Percentiles rank a stretch among this genome's conserved stretches.
phyloP scores from a whole-genome alignment of 2,113 vertebrate species.

The Glaucidium brasilianum region DNA sequence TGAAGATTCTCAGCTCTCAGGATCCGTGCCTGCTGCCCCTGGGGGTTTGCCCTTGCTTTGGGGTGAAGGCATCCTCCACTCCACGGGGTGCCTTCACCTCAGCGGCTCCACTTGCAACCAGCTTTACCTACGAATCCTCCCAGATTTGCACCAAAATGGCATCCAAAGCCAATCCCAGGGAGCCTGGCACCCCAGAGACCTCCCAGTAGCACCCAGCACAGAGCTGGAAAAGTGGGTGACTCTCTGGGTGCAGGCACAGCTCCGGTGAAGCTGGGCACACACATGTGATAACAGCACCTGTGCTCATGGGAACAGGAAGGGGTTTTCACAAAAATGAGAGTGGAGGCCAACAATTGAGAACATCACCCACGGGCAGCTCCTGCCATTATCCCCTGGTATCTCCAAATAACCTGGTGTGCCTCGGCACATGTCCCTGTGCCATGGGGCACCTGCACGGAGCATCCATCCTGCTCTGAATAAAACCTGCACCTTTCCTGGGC shows the following conservation, averaged over 20 bases:
- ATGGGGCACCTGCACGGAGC: accelerated
- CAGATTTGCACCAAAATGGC: not conserved
- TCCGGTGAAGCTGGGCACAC: not conserved
- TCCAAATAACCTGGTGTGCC: accelerated
- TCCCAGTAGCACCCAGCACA: not conserved
- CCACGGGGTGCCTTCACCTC: accelerated
- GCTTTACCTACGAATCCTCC: not conserved
- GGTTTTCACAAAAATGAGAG: not conserved
- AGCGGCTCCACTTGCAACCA: not conserved
- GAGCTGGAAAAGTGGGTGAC: not conserved
- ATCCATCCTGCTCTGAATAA: not conserved
- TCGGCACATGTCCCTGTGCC: not conserved
- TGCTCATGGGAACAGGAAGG: not conserved
- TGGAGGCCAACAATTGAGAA: not conserved
- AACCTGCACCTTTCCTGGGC: not conserved
- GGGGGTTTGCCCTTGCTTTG: not conserved
- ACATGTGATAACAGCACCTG: not conserved
- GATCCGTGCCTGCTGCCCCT: accelerated
- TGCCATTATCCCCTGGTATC: not conserved
- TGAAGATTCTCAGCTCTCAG: not conserved
- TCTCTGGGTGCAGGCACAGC: not conserved
- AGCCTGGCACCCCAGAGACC: not conserved
- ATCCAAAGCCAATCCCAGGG: not conserved
- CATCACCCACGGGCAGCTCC: not conserved
- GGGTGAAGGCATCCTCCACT: not conserved